Evolutionary conservation across 2,113 vertebrate genomes (phyloP).

Genomic region (Phaethon lepturus): DNA sequence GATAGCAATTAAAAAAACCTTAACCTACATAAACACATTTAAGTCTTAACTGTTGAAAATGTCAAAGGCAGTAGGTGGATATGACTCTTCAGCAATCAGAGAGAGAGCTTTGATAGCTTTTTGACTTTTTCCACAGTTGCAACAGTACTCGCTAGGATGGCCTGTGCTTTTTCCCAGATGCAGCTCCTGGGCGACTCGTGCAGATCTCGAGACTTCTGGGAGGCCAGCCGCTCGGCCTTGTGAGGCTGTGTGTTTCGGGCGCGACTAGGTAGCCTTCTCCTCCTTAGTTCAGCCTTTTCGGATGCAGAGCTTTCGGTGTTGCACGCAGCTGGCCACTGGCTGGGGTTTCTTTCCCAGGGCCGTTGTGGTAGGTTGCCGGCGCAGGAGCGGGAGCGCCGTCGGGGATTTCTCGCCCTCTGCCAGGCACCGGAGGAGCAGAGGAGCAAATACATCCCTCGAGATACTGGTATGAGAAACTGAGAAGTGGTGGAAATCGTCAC

Average conservation of each 20-base stretch:
- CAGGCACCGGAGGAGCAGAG: neutral
- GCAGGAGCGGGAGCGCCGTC: accelerated
- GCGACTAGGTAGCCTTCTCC: accelerated
- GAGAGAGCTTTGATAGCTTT: neutral
- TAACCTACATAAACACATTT: neutral
- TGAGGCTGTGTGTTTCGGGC: accelerated
- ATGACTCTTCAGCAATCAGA: neutral
- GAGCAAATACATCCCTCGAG: neutral
- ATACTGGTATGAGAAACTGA: neutral
- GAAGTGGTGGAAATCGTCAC: neutral
- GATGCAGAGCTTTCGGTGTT: accelerated
- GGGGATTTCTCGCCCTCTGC: neutral
- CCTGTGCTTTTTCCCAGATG: accelerated
- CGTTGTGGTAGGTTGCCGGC: no score
- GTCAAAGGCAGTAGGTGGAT: neutral
- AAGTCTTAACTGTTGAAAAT: neutral
- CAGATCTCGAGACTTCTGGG: neutral
- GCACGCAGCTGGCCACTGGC: neutral
- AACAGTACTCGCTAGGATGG: accelerated
- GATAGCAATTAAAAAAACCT: neutral
- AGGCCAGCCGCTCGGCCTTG: accelerated
- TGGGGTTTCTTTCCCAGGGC: accelerated
- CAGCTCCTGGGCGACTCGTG: accelerated
- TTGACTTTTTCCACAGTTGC: neutral
- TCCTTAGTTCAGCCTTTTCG: accelerated